A percentile compares a stretch with the other conserved stretches of the same genome.
phyloP scores from a whole-genome alignment of 64 coral and sea anemone genomes.

The Pocillopora damicornis region DNA sequence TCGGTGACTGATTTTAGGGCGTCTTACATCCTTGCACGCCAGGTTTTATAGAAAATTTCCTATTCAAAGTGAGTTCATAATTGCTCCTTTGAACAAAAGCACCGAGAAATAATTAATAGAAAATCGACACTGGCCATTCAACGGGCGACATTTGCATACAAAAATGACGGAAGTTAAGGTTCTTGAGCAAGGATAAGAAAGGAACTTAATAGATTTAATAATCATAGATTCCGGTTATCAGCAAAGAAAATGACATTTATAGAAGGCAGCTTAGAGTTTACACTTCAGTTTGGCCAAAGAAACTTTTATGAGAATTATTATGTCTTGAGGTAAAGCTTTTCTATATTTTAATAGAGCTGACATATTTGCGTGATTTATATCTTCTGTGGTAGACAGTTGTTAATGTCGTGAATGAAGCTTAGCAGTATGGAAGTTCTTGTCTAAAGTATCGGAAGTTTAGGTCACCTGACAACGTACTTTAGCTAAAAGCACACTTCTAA shows the following conservation, averaged over 20 bases:
- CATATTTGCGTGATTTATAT: slow-evolving; percentile 1
- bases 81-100: slow-evolving; percentile 35
- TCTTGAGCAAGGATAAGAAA: not conserved
- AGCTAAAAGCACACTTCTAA: not conserved
- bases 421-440: not conserved
- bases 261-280: not conserved
- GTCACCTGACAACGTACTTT: not conserved
- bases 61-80: slow-evolving; percentile 14
- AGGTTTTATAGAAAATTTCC: slow-evolving; percentile 4
- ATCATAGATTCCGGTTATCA: slow-evolving; percentile 33
- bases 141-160: slow-evolving; percentile 23
- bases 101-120: slow-evolving; percentile 13
- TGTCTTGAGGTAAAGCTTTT: not conserved
- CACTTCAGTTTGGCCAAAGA: not conserved
- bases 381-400: not conserved
- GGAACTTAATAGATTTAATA: slow-evolving; percentile 32
- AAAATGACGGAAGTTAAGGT: slow-evolving; percentile 22
- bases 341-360: not conserved
- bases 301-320: not conserved
- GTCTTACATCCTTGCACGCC: not conserved
- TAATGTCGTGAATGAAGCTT: not conserved
- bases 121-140: slow-evolving; percentile 36
- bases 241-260: slow-evolving; percentile 17
- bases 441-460: slow-evolving; percentile 6
- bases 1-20: not conserved